Evolutionary conservation across 2,113 vertebrate species (phyloP).

Genomic region (Collichthys lucidus): DNA sequence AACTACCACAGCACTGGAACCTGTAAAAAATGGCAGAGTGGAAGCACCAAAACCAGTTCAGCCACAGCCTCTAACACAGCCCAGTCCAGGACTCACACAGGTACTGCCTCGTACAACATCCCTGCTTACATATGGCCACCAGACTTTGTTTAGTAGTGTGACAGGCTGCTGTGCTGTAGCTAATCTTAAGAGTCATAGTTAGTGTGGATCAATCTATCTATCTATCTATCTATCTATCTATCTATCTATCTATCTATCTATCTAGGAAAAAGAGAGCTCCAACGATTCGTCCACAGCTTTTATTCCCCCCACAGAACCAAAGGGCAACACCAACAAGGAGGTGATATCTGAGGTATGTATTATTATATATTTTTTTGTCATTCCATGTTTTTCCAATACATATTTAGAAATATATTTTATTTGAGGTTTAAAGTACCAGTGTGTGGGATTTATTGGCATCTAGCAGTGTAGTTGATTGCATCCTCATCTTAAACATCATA

Average conservation of each 20-base stretch:
- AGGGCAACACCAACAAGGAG: constrained; percentile 84
- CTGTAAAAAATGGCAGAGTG: constrained; percentile 90
- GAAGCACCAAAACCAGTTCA: constrained; percentile 83
- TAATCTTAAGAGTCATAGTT: background rate
- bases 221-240: constrained; percentile 55
- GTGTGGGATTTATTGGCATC: too few species aligned
- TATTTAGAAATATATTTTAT: background rate
- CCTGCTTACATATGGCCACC: background rate
- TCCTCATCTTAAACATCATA: too few species aligned
- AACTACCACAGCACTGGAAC: constrained; percentile 78
- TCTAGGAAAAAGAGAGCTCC: constrained; percentile 94
- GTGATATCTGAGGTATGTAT: constrained; percentile 78
- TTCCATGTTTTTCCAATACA: background rate
- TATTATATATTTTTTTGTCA: background rate
- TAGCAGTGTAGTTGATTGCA: too few species aligned
- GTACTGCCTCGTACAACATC: constrained; percentile 29
- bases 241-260: background rate
- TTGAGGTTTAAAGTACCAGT: background rate
- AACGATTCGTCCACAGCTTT: constrained; percentile 97
- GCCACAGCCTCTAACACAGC: constrained; percentile 43
- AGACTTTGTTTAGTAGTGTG: background rate
- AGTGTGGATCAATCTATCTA: background rate
- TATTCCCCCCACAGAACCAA: constrained; percentile 89
- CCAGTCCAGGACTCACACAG: constrained; percentile 74
- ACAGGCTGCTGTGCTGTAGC: background rate